Evolutionary conservation across 1,140 invertebrate species (phyloP), one percentile per base, ranked within the genome.

Genomic region (Drosophila prosaltans): DNA sequence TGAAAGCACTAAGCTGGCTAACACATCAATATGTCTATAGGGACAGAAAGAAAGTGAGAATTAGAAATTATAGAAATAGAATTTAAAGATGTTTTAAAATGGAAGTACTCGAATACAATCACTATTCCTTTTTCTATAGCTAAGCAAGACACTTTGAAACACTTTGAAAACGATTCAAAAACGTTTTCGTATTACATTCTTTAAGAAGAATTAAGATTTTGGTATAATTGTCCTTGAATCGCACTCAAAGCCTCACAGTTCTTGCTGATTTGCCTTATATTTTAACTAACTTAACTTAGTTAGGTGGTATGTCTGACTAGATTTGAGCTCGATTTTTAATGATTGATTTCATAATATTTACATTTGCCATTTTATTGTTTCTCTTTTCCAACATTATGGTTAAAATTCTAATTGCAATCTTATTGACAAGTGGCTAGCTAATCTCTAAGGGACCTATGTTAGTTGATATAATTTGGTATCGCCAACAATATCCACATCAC

Each of bases 401-500:
- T 21, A 43, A 65, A 55, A 73, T 28, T 40, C 10, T 63, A 40
- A 40, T 51, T 65, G 64, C 41, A 28, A 36, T 55, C 40, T 41
- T 64, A 43, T 62, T 69, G 64, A 68, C 40, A 69, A 48, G 45
- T 28, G 43, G 39, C 41, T 54, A 43, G 55, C 32, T 26, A 26
- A 51, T 10, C 45, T 51, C 66, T 36, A 55, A 28, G 26, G 10
- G 57, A 30, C 69, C 88, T 92, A 92, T 78, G 91, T 92, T 26
- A 92, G 75, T 62, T 92, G 82, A 71, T 91, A 92, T n/a, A 92
- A 69, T 55, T 92, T 92, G 2, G 77, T 58, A 30, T 92, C 91
- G n/a, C 91, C 91, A n/a, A 92, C 80, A 67, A 92, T 92, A 65
- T 92, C 91, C 55, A 92, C 91, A 73, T 92, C 91, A 55, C 91